Percentiles rank a stretch among this genome's conserved stretches.
Evolutionary conservation across 2,888 invertebrate genomes (phyloP).

Genomic region (Drosophila affinis): DNA sequence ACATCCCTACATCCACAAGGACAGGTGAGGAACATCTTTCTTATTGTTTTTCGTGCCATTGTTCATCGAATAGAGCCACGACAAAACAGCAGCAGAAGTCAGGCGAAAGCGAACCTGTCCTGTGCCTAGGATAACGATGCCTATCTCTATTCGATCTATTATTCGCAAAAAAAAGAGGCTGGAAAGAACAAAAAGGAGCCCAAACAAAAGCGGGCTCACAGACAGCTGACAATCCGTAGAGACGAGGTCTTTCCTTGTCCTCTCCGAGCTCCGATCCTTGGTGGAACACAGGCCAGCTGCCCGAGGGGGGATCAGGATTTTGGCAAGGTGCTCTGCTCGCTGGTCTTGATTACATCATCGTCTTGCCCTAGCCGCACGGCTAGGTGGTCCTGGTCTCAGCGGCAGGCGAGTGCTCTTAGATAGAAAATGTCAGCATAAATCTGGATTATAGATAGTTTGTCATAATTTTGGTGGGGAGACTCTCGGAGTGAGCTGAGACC

Average conservation of each 20-base stretch:
- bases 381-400: conserved; percentile 56
- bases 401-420: conserved; percentile 35
- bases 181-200: conserved; percentile 5
- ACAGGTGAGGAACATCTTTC: conserved; percentile 71
- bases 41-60: conserved; percentile 28
- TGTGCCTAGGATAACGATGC: conserved; percentile 57
- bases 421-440: conserved; percentile 55
- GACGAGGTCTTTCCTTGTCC: conserved; percentile 34
- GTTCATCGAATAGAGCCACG: conserved; percentile 55
- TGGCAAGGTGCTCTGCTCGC: conserved; percentile 65
- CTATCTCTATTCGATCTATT: conserved; percentile 66
- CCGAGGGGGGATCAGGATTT: conserved; percentile 46
- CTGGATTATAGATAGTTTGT: conserved; percentile 67
- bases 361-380: no score
- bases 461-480: conserved; percentile 59
- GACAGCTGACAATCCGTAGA: conserved; percentile 64
- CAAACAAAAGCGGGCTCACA: conserved; percentile 56
- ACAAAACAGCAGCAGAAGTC: conserved; percentile 55
- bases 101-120: conserved; percentile 64
- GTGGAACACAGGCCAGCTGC: conserved; percentile 57
- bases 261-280: background rate
- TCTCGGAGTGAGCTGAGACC: background rate
- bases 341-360: no score
- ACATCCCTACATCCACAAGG: conserved; percentile 44
- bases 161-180: conserved; percentile 60